Percentiles rank a stretch among this genome's conserved stretches.
These are phyloP conservation scores for Cololabis saira DNA, from an alignment of 2,113 vertebrate species.

Conservation along the genomic window DNA sequence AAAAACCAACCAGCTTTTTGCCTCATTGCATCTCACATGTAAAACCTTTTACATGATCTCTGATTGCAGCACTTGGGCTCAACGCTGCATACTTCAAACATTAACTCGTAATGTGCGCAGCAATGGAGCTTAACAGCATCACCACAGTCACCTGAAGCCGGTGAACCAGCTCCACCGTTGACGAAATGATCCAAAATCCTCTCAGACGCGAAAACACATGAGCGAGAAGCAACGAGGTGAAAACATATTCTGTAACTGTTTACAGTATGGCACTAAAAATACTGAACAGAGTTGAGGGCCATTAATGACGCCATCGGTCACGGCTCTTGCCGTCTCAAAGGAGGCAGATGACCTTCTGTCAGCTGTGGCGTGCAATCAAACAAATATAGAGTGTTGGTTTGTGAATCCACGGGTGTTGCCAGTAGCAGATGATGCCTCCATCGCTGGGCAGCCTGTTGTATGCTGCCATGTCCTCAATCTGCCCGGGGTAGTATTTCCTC, in stretches of 20 bases:
- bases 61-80: slow-evolving; percentile 74
- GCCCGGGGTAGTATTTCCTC: slow-evolving; percentile 22
- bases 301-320: slow-evolving; percentile 49
- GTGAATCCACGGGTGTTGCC: neutral
- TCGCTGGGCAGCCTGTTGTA: slow-evolving; percentile 25
- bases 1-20: no score
- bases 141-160: slow-evolving; percentile 49
- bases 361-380: slow-evolving; percentile 67
- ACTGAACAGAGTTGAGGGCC: slow-evolving; percentile 28
- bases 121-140: slow-evolving; percentile 71
- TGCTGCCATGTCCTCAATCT: slow-evolving; percentile 1
- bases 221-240: slow-evolving; percentile 30
- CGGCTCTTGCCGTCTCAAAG: slow-evolving; percentile 29
- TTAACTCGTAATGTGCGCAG: slow-evolving; percentile 74
- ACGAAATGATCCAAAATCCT: slow-evolving; percentile 50
- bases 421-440: slow-evolving; percentile 19
- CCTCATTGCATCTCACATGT: neutral
- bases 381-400: slow-evolving; percentile 59
- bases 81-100: slow-evolving; percentile 80
- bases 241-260: slow-evolving; percentile 39
- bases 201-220: slow-evolving; percentile 37
- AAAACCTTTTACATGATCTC: slow-evolving; percentile 40
- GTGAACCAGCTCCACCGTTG: slow-evolving; percentile 51
- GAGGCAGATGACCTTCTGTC: slow-evolving; percentile 51
- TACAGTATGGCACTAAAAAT: slow-evolving; percentile 57